These are phyloP conservation scores for Haplochromis vanheusdeni DNA, from an alignment of 2,113 vertebrate genomes.

Conservation along the genomic window DNA sequence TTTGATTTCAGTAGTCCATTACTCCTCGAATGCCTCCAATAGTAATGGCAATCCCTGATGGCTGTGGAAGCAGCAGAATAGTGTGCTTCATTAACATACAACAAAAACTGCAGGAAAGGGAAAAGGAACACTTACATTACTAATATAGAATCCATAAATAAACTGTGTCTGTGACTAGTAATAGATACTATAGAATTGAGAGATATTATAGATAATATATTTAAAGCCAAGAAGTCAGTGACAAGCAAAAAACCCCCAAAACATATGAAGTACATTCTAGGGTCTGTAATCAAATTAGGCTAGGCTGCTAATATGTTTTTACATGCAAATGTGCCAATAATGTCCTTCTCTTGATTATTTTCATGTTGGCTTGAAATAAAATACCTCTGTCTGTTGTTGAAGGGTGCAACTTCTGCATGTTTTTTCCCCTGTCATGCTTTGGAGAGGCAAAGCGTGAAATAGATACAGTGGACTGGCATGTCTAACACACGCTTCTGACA, in stretches of 20 bases:
- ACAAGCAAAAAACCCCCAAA: rapidly evolving
- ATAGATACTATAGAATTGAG: background rate
- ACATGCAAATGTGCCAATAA: background rate
- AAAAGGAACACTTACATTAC: background rate
- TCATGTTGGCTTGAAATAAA: background rate
- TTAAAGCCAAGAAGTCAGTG: background rate
- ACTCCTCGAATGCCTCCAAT: background rate
- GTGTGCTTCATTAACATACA: background rate
- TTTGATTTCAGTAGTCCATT: background rate
- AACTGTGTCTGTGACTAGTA: background rate
- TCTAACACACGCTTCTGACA: background rate
- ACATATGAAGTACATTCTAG: background rate
- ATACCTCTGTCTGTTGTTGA: background rate
- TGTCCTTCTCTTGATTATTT: background rate
- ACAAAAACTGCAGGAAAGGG: background rate
- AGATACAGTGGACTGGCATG: background rate
- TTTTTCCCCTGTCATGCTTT: background rate
- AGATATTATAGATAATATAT: background rate
- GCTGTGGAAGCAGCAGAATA: background rate
- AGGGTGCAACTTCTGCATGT: background rate
- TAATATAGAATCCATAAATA: background rate
- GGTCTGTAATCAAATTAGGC: background rate
- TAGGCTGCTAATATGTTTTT: background rate
- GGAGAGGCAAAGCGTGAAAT: background rate
- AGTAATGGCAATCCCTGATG: background rate